Evolutionary conservation across 2,113 vertebrate species (phyloP).

Genomic region (Suricata suricatta): DNA sequence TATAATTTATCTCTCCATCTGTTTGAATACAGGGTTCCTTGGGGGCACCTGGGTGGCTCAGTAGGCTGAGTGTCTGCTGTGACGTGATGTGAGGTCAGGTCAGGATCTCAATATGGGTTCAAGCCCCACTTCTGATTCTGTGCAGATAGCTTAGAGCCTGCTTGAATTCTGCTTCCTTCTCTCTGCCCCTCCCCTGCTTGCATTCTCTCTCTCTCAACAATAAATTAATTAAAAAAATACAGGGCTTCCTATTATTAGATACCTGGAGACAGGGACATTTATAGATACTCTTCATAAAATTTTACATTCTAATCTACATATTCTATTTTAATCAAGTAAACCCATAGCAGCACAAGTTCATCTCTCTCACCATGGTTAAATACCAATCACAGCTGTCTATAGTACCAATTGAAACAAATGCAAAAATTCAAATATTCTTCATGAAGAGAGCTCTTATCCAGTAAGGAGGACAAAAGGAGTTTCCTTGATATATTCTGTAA

Average conservation of each 20-base stretch:
- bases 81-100: no score
- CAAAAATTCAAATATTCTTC: conserved; percentile 49
- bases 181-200: no score
- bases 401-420: not conserved
- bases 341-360: not conserved
- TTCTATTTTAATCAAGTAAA: conserved; percentile 42
- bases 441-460: conserved; percentile 2
- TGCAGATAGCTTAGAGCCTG: no score
- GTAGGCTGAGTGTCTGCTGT: no score
- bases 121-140: no score
- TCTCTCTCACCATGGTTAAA: not conserved
- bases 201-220: no score
- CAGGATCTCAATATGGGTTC: no score
- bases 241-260: not conserved
- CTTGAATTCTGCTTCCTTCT: no score
- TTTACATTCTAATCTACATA: not conserved
- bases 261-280: not conserved
- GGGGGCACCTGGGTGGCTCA: no score
- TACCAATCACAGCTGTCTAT: not conserved
- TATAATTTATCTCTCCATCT: not conserved
- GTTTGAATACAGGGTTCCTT: not conserved
- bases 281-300: not conserved
- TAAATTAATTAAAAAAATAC: not conserved
- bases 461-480: conserved; percentile 19
- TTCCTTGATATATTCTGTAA: conserved; percentile 44